phyloP scores from a whole-genome alignment of 2,888 invertebrate genomes.

The Harpalus rubripes region DNA sequence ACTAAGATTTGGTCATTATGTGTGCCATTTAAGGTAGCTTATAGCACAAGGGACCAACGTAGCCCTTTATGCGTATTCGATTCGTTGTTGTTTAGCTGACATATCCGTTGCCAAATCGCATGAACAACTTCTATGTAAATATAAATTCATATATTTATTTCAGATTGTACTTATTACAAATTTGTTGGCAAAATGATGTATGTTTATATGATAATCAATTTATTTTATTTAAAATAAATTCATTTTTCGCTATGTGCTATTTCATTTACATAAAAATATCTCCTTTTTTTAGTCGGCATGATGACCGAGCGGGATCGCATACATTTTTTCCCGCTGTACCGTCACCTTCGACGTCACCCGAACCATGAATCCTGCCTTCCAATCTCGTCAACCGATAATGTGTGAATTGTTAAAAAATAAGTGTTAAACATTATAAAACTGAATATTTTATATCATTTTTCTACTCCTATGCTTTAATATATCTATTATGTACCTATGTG shows the following conservation, averaged over 20 bases:
- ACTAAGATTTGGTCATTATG: conserved; percentile 36
- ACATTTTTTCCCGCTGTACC: no score
- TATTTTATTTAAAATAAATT: conserved; percentile 56
- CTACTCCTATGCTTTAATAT: no score
- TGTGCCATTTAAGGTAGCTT: conserved; percentile 66
- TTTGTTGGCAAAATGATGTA: conserved; percentile 49
- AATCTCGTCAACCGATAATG: no score
- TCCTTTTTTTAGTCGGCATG: no score
- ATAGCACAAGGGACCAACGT: conserved; percentile 69
- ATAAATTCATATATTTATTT: conserved; percentile 29
- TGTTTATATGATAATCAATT: conserved; percentile 49
- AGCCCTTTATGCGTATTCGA: conserved; percentile 62
- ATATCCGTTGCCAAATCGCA: conserved; percentile 46
- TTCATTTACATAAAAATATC: background rate
- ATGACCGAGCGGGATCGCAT: no score
- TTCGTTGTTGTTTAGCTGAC: conserved; percentile 44
- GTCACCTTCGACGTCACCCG: no score
- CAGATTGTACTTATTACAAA: conserved; percentile 46
- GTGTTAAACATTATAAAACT: no score
- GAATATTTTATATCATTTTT: no score
- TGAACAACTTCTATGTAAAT: conserved; percentile 51
- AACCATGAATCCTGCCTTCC: no score
- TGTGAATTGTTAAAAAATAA: no score
- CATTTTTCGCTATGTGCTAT: conserved; percentile 28
- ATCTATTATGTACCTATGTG: no score